Percentiles rank a stretch among this genome's conserved stretches.
Conservation (phyloP, 2,888 invertebrate species). For the Pemphredon lugubris region DNA sequence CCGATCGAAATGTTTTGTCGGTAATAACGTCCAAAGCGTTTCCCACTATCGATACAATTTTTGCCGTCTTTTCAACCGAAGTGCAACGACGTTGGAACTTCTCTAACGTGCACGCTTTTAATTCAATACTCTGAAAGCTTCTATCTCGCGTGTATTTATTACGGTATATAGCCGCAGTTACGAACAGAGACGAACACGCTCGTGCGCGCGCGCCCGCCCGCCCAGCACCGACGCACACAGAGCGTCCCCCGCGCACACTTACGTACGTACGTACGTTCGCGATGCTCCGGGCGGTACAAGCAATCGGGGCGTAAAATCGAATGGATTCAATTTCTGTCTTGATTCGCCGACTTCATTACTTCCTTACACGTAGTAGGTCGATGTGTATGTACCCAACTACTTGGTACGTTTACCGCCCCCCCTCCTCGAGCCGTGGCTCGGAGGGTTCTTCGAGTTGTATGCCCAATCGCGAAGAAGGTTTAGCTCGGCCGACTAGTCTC, state of each 20-base stretch:
- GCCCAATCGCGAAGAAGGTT: slow-evolving; percentile 38
- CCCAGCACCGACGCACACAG: not conserved
- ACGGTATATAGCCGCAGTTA: not conserved
- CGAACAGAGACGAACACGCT: too few relatives aligned
- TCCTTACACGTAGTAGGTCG: slow-evolving; percentile 40
- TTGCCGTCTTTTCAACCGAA: not conserved
- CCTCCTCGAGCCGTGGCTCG: slow-evolving; percentile 13
- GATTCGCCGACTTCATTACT: slow-evolving; percentile 74
- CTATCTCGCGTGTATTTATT: not conserved
- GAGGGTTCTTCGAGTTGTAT: slow-evolving; percentile 45
- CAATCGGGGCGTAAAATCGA: slow-evolving; percentile 74
- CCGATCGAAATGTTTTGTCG: too few relatives aligned
- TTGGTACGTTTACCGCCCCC: slow-evolving; percentile 49
- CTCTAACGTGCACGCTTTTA: not conserved
- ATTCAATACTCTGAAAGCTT: not conserved
- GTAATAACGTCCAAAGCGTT: not conserved
- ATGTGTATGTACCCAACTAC: slow-evolving; percentile 43
- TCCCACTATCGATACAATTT: not conserved
- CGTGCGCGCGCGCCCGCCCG: not conserved
- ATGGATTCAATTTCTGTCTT: slow-evolving; percentile 75
- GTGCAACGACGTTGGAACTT: slow-evolving; percentile 16
- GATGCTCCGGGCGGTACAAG: slow-evolving; percentile 46
- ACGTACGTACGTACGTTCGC: slow-evolving; percentile 4
- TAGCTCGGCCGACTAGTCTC: slow-evolving; percentile 29
- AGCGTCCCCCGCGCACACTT: not conserved